These are phyloP conservation scores for Brachionus manjavacas DNA, from an alignment of 1,140 invertebrate genomes.

Conservation along the genomic window DNA sequence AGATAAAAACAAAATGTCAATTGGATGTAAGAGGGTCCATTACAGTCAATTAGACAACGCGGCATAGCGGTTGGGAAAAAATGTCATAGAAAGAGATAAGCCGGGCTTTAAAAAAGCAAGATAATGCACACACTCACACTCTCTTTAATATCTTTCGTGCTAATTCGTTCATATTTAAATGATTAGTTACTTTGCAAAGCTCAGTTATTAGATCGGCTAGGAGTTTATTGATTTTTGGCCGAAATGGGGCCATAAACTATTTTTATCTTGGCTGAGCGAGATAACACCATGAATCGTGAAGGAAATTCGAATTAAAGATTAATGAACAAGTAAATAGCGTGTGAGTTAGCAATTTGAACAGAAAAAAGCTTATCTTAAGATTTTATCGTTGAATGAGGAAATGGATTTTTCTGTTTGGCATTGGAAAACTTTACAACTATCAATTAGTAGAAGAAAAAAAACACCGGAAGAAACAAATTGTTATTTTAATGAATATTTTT, in stretches of 20 bases:
- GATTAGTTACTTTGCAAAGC: background rate
- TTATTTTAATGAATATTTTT: slow-evolving; percentile 25
- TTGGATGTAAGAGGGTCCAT: background rate
- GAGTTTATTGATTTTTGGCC: background rate
- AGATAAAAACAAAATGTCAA: background rate
- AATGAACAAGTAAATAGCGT: slow-evolving; percentile 1
- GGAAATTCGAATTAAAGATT: background rate
- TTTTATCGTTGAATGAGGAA: slow-evolving; percentile 5
- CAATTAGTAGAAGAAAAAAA: slow-evolving; percentile 17
- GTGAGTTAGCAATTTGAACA: background rate
- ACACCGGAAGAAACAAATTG: slow-evolving; percentile 21
- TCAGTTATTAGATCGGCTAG: background rate
- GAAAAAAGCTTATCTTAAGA: background rate
- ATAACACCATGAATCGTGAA: background rate
- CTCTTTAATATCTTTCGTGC: background rate
- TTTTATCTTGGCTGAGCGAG: background rate
- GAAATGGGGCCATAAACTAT: background rate
- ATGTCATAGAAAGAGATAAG: background rate
- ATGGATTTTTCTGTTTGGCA: background rate
- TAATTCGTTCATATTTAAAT: slow-evolving; percentile 27
- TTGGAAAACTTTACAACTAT: background rate
- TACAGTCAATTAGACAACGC: background rate
- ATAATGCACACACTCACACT: slow-evolving; percentile 25
- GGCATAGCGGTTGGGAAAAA: background rate
- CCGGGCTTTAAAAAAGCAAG: background rate